These are phyloP conservation scores for Acanthis flammea DNA, from an alignment of 2,797 vertebrate genomes.

Conservation along the genomic window DNA sequence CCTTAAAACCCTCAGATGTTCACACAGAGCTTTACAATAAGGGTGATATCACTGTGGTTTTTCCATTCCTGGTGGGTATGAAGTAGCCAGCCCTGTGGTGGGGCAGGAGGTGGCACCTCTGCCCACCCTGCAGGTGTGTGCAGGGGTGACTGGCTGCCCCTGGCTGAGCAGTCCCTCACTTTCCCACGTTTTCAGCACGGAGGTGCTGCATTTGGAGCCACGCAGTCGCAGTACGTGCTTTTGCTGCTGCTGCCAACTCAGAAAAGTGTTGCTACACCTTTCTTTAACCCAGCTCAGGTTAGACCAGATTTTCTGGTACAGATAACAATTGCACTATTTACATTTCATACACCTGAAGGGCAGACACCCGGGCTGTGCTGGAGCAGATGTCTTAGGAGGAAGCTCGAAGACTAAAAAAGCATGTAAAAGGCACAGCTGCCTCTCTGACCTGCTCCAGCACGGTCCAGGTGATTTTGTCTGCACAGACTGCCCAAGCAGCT, in stretches of 20 bases:
- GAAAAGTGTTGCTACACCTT: background rate
- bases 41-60: background rate
- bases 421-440: background rate
- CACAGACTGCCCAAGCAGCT: background rate
- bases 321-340: constrained; percentile 12
- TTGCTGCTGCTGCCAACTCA: background rate
- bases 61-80: background rate
- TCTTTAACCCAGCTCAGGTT: background rate
- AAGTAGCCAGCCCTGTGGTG: background rate
- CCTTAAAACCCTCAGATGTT: background rate
- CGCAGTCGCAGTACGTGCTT: fast-evolving
- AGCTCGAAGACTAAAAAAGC: background rate
- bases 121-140: fast-evolving
- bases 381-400: background rate
- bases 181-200: background rate
- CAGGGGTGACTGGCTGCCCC: background rate
- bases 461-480: background rate
- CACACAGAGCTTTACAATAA: background rate
- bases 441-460: background rate
- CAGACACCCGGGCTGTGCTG: background rate
- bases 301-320: constrained; percentile 12
- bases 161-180: background rate
- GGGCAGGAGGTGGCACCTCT: fast-evolving
- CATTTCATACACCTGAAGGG: background rate
- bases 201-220: background rate